phyloP scores from a whole-genome alignment of 37 sponge, comb jelly and placozoan genomes.

The Mnemiopsis leidyi region DNA sequence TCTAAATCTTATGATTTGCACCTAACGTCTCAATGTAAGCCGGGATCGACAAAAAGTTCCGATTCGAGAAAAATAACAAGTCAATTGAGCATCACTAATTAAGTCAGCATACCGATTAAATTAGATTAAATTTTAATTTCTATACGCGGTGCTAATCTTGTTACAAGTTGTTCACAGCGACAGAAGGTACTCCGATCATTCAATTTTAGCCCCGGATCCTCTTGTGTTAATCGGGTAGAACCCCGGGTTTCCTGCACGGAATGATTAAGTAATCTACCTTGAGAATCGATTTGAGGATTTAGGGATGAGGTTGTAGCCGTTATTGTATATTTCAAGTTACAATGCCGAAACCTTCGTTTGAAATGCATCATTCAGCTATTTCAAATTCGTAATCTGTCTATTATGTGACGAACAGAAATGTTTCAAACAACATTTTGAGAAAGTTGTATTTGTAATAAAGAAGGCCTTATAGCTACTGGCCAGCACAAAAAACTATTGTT shows the following conservation, averaged over 20 bases:
- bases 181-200: not conserved
- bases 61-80: not conserved
- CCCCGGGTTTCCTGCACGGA: not conserved
- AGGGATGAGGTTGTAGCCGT: not conserved
- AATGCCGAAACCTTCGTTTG: too few relatives aligned
- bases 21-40: too few relatives aligned
- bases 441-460: too few relatives aligned
- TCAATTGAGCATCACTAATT: not conserved
- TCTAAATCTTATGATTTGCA: too few relatives aligned
- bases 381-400: too few relatives aligned
- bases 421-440: too few relatives aligned
- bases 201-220: not conserved
- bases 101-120: not conserved
- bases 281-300: too few relatives aligned
- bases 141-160: not conserved
- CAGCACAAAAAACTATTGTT: too few relatives aligned
- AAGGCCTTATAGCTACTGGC: too few relatives aligned
- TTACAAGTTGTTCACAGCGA: not conserved
- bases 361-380: too few relatives aligned
- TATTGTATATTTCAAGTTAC: not conserved
- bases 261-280: not conserved
- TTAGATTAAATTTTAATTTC: not conserved
- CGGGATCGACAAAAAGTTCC: too few relatives aligned
- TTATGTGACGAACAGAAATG: too few relatives aligned
- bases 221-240: not conserved